Evolutionary conservation across 2,888 invertebrate species (phyloP).

Genomic region (Cyrtodaria siliqua): DNA sequence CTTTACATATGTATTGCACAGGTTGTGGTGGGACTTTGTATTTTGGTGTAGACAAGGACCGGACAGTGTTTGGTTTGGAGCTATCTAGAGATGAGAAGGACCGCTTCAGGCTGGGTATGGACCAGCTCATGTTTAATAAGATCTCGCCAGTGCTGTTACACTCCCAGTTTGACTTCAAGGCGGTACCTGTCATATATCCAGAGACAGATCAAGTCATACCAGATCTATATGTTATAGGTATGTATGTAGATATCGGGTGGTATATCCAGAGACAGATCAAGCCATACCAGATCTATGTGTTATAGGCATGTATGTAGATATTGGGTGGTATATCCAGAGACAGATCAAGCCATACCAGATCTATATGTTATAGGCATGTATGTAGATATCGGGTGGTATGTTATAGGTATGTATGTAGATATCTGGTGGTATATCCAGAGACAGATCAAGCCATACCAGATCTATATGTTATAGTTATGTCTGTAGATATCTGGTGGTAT

Average conservation of each 20-base stretch:
- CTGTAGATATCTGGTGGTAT: too few relatives aligned
- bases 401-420: too few relatives aligned
- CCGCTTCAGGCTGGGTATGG: slow-evolving; percentile 70
- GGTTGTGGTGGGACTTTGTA: slow-evolving; percentile 69
- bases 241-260: background rate
- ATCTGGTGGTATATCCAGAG: background rate
- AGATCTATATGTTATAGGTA: slow-evolving; percentile 70
- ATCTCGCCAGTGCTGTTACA: slow-evolving; percentile 65
- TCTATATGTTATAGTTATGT: slow-evolving; percentile 67
- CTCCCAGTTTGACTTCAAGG: slow-evolving; percentile 65
- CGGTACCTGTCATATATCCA: slow-evolving; percentile 58
- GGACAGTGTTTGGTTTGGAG: slow-evolving; percentile 64
- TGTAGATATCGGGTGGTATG: too few relatives aligned
- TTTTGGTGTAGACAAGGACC: slow-evolving; percentile 65
- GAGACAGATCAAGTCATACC: slow-evolving; percentile 16
- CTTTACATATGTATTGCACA: slow-evolving; percentile 12
- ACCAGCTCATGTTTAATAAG: slow-evolving; percentile 63
- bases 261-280: background rate
- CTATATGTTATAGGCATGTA: slow-evolving; percentile 67
- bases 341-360: slow-evolving; percentile 38
- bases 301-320: slow-evolving; percentile 49
- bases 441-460: slow-evolving; percentile 37
- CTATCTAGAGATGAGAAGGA: slow-evolving; percentile 70
- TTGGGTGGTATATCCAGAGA: background rate
- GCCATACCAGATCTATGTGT: slow-evolving; percentile 62